A percentile compares a stretch with the other conserved stretches of the same genome.
These are phyloP conservation scores for Fringilla coelebs DNA, from an alignment of 2,797 vertebrate genomes.

Conservation along the genomic window DNA sequence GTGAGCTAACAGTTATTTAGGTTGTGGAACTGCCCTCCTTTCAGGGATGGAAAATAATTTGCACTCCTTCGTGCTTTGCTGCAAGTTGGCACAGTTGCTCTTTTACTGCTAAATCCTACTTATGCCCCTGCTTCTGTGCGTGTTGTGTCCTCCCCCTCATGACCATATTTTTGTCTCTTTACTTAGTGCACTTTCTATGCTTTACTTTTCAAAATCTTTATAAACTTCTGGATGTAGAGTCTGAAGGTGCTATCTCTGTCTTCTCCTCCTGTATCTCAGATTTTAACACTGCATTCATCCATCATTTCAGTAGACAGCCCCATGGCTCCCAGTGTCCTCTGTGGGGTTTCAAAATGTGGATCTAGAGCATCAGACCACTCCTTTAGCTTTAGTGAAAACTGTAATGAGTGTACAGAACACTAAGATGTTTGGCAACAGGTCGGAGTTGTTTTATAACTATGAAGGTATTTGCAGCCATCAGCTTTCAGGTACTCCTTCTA, in stretches of 20 bases:
- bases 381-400: background rate
- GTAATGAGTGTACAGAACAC: background rate
- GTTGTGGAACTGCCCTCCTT: slow-evolving; percentile 14
- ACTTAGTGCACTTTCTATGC: background rate
- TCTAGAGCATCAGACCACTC: background rate
- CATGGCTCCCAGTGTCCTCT: background rate
- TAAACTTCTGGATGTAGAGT: background rate
- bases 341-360: background rate
- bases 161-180: background rate
- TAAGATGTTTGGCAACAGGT: background rate
- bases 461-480: background rate
- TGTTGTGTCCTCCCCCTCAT: background rate
- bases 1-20: slow-evolving; percentile 4
- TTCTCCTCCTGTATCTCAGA: background rate
- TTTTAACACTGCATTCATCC: background rate
- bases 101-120: slow-evolving; percentile 42
- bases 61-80: slow-evolving; percentile 28
- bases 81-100: slow-evolving; percentile 58
- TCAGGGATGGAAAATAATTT: slow-evolving; percentile 51
- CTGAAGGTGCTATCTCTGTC: background rate
- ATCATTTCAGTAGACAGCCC: background rate
- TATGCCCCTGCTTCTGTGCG: background rate
- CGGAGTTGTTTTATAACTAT: background rate
- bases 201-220: background rate
- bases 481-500: background rate